Evolutionary conservation across 2,888 invertebrate species (phyloP), one percentile per base, ranked within the genome.

Genomic region (Trimorus sp.): DNA sequence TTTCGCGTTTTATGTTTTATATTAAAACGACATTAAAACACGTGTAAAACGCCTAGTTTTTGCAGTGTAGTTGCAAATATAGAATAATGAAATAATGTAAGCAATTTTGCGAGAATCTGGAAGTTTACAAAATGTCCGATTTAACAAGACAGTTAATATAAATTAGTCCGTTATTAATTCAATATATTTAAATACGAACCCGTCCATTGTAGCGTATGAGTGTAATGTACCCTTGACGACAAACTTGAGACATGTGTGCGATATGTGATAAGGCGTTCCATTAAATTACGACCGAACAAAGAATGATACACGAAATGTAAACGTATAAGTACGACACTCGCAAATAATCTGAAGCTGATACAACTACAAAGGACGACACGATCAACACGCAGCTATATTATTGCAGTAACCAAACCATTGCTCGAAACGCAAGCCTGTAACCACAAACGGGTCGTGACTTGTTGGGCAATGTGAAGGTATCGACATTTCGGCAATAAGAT

Each of bases 401-500:
- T 66, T 65, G 74, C 78, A 54, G 51, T 63, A 68, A 68, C 53
- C 60, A 53, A 58, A 68, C 73, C 69, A 77, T 77, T 68, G 77
- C 78, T 58, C 82, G 82, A 78, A 82, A 82, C 69, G 70, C 70
- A 78, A 77, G 42, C 69, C 74, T 45, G 70, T 63, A 70, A 82
- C 82, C 78, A 40, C 82, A 82, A 78, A 65, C 74, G 51, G 82
- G 59, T 71, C 78, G 73, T 76, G 79, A 79, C 82, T 82, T 71
- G 78, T 70, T 56, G 79, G 62, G 42, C 54, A 74, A 76, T 63
- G 66, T 53, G 40, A 76, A 68, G 58, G 63, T 79, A 82, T 82
- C 78, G 76, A 73, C 70, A 60, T 82, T 82, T 79, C 68, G 79
- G 82, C 79, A 79, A 71, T 75, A 63, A 71, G 66, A 79, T 82